Percentiles rank a stretch among this genome's conserved stretches.
These are phyloP conservation scores for Cyprinodon brontotheroides DNA, from an alignment of 2,113 vertebrate genomes.

Conservation along the genomic window DNA sequence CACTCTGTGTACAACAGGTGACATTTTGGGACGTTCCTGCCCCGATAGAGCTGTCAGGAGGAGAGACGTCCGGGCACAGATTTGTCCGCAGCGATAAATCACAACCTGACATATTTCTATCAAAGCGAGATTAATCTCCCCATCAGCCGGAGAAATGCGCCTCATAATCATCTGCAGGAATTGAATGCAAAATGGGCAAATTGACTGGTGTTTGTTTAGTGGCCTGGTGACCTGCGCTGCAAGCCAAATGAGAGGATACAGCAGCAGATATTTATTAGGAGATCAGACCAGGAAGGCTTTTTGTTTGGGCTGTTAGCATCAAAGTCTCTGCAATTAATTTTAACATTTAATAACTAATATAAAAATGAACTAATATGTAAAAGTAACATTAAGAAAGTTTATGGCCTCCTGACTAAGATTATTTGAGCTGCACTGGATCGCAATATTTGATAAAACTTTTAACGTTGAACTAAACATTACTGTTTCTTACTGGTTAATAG, in stretches of 20 bases:
- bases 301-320: not conserved
- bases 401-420: too few species aligned
- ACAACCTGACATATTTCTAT: conserved; percentile 88
- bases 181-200: conserved; percentile 86
- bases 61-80: conserved; percentile 71
- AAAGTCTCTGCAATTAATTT: not conserved
- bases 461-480: not conserved
- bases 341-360: not conserved
- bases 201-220: conserved; percentile 82
- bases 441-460: not conserved
- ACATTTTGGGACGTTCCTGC: conserved; percentile 82
- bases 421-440: not conserved
- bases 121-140: conserved; percentile 95
- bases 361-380: not conserved
- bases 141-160: conserved; percentile 80
- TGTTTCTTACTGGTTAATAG: too few species aligned
- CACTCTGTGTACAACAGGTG: conserved; percentile 88
- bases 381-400: not conserved
- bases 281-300: not conserved
- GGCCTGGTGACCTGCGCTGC: conserved; percentile 33
- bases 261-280: conserved; percentile 8
- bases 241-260: conserved; percentile 21
- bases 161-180: conserved; percentile 86
- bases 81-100: conserved; percentile 94
- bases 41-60: conserved; percentile 83